Conservation (phyloP, 1,140 invertebrate species). For the Zeugodacus cucurbitae region DNA sequence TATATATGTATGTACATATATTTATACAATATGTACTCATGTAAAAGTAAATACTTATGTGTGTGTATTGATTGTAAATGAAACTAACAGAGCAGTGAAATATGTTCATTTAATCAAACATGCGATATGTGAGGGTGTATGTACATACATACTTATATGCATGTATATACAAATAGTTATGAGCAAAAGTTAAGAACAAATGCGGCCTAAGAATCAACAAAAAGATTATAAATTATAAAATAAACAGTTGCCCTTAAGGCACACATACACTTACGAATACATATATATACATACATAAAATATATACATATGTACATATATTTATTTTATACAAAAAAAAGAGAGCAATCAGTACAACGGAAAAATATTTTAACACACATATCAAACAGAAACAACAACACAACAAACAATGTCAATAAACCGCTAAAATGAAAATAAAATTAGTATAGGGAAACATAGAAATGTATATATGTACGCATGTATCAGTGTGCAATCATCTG, state of each 20-base stretch:
- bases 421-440: background rate
- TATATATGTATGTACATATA: background rate
- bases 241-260: background rate
- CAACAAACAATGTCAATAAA: constrained; percentile 10
- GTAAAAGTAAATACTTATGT: background rate
- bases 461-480: background rate
- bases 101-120: background rate
- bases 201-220: background rate
- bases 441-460: background rate
- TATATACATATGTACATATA: background rate
- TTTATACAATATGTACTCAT: background rate
- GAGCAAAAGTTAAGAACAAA: background rate
- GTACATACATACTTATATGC: background rate
- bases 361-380: background rate
- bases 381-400: background rate
- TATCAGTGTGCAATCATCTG: background rate
- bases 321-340: background rate
- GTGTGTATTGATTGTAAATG: background rate
- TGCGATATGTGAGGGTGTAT: background rate
- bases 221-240: background rate
- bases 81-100: background rate
- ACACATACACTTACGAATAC: background rate
- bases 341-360: background rate
- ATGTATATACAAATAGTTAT: background rate
- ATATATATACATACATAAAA: background rate